A percentile compares a stretch with the other conserved stretches of the same genome.
Evolutionary conservation across 2,888 invertebrate species (phyloP).

Genomic region (Meliscaeva auricollis): DNA sequence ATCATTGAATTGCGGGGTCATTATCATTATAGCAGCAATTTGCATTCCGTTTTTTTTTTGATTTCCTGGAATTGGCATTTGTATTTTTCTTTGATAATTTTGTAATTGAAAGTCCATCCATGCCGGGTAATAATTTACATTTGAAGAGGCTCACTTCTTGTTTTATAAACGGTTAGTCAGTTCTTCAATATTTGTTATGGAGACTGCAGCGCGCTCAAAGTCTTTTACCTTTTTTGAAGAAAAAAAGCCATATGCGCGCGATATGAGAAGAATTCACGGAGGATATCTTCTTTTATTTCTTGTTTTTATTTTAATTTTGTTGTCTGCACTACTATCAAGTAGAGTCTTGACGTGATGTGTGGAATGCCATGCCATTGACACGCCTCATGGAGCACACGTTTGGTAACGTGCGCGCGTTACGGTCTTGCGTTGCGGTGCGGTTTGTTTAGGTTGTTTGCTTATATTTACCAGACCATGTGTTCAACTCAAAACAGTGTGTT

Average conservation of each 20-base stretch:
- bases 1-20: constrained; percentile 52
- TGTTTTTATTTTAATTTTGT: constrained; percentile 48
- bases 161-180: constrained; percentile 34
- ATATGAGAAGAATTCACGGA: constrained; percentile 18
- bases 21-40: constrained; percentile 64
- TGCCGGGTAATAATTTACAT: constrained; percentile 65
- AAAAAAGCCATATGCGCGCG: constrained; percentile 12
- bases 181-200: background rate
- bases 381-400: constrained; percentile 68
- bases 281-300: constrained; percentile 46
- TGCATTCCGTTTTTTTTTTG: constrained; percentile 45
- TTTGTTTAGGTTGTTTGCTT: constrained; percentile 46
- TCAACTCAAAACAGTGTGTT: constrained; percentile 64
- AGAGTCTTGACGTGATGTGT: constrained; percentile 30
- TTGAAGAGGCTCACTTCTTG: constrained; percentile 53
- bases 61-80: constrained; percentile 59
- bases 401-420: constrained; percentile 40
- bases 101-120: constrained; percentile 68
- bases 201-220: background rate
- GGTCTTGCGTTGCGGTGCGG: constrained; percentile 29
- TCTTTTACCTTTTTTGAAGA: constrained; percentile 40
- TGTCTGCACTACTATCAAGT: constrained; percentile 35
- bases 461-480: constrained; percentile 64
- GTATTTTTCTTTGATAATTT: constrained; percentile 23
- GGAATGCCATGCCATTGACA: constrained; percentile 61